Percentiles rank a stretch among this genome's conserved stretches.
Evolutionary conservation across 2,797 vertebrate species (phyloP).

Genomic region (Mormyrus hasselquistii): DNA sequence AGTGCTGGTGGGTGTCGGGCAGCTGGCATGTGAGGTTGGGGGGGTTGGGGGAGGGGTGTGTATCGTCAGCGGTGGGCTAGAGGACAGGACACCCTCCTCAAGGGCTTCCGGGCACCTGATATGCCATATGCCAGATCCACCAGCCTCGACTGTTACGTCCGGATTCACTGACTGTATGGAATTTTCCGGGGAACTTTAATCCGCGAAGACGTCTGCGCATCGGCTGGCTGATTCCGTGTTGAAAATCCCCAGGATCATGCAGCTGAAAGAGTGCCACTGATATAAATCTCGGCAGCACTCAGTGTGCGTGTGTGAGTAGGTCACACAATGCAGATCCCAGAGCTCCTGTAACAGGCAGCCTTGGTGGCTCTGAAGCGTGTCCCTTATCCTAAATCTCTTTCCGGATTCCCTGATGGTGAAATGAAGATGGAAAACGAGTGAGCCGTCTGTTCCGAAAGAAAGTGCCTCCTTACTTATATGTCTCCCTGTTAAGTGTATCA

Average conservation of each 20-base stretch:
- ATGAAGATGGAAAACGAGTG: neutral
- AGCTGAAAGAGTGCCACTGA: neutral
- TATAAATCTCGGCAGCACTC: neutral
- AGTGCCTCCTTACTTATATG: neutral
- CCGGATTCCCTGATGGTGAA: neutral
- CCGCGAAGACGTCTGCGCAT: neutral
- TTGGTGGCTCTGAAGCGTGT: neutral
- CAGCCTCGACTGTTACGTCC: neutral
- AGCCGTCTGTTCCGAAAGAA: neutral
- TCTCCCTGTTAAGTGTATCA: neutral
- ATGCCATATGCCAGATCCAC: neutral
- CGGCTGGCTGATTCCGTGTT: neutral
- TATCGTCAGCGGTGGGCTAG: neutral
- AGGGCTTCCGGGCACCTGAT: constrained; percentile 9
- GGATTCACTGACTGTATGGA: neutral
- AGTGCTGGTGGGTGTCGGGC: neutral
- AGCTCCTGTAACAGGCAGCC: neutral
- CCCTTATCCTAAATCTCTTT: neutral
- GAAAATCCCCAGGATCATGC: neutral
- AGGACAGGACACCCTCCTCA: constrained; percentile 2
- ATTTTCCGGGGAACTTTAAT: neutral
- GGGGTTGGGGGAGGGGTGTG: neutral
- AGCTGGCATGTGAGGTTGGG: neutral
- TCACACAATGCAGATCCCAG: neutral
- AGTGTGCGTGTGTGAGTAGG: neutral